A percentile compares a stretch with the other conserved stretches of the same genome.
Evolutionary conservation across 1,140 invertebrate genomes (phyloP).

Genomic region (Tetramorium parvispinum): DNA sequence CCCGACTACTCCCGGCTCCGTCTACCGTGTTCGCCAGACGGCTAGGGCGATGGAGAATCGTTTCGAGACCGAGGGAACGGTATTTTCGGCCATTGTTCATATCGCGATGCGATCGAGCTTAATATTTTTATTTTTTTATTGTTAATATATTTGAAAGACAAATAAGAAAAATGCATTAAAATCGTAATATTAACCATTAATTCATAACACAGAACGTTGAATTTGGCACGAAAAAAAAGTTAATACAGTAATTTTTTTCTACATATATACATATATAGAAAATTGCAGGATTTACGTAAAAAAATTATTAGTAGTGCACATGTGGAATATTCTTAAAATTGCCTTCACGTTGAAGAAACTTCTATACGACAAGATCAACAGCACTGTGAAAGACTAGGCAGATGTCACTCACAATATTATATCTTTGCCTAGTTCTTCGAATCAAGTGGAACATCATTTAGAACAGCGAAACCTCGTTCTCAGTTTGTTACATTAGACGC

Average conservation of each 20-base stretch:
- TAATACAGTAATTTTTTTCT: neutral
- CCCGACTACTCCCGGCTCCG: constrained; percentile 12
- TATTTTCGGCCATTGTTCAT: neutral
- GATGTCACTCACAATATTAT: neutral
- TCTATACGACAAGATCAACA: neutral
- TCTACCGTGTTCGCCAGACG: constrained; percentile 51
- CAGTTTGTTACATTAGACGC: neutral
- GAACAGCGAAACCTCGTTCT: neutral
- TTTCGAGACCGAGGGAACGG: constrained; percentile 2
- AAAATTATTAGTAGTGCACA: neutral
- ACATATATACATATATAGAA: neutral
- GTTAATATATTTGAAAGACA: neutral
- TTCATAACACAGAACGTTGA: neutral
- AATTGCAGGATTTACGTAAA: constrained; percentile 1
- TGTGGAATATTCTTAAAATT: constrained; percentile 5
- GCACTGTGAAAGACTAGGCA: constrained; percentile 1
- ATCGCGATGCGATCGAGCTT: neutral
- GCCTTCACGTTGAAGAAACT: neutral
- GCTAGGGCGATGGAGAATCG: constrained; percentile 42
- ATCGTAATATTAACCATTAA: neutral
- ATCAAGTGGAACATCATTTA: neutral
- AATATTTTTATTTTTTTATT: neutral
- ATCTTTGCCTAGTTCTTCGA: neutral
- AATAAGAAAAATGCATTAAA: neutral
- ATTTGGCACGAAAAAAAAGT: neutral